Base-by-base conservation (phyloP, 1,140 invertebrate genomes). In the Agraylea sexmaculata region DNA sequence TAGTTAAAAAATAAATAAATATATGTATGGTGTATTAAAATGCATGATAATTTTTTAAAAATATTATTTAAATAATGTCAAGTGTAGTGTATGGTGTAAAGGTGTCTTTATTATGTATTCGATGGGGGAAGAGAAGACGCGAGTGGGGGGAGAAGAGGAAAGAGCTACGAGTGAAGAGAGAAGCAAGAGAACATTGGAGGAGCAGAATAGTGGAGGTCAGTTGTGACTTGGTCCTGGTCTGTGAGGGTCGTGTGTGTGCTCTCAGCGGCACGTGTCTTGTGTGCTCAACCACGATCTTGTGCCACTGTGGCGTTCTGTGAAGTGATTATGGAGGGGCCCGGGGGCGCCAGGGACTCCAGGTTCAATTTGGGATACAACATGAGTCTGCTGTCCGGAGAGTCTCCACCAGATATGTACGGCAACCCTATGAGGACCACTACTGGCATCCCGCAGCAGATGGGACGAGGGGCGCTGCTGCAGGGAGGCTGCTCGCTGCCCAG, bases 291-390 rank as follows among this genome's bases (percentile, higher is more conserved):
- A 12, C 11, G 13, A 6, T 57, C 59, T 62, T 61, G 54, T 55
- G 57, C 68, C 69, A 70, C 64, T 66, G 69, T 73, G 69, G 69
- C 70, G 66, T 71, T 70, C 65, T 73, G 69, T 66, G 70, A 71
- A 59, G 66, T 72, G 52, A 71, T 72, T 63, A 82, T 81, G 78
- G 78, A 81, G 70, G 73, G 75, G 60, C 77, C 81, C 68, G 77
- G 77, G 64, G 80, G 80, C 72, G 77, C 77, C 69, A 74, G 79
- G 71, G 82, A 85, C 73, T 77, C 79, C 78, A 80, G 82, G 59
- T 85, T 83, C 66, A 80, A 78, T 68, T 75, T 84, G 67, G 76
- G 78, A 59, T 86, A 85, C 67, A 77, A 76, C 59, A 84, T 86
- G 78, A 80, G 81, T 54, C 69, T 85, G 53, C 70, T 84, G 55